Evolutionary conservation across 30 jellyfish, hydroid and myxozoan species (phyloP).

Genomic region (Turritopsis rubra): DNA sequence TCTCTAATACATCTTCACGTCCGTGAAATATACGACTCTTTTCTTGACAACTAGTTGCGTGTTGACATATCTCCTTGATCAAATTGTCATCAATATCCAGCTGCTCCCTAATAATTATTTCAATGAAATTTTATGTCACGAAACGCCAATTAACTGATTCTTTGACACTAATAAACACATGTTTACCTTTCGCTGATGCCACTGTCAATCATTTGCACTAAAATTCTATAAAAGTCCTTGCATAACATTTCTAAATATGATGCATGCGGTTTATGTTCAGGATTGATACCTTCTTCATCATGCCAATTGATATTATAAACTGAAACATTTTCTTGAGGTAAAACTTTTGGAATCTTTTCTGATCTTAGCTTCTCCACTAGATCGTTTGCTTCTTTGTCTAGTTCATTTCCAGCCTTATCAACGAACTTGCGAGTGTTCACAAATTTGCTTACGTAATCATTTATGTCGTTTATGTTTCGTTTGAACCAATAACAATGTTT

Average conservation of each 20-base stretch:
- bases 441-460: conserved; percentile 29
- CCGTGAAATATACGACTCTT: conserved; percentile 64
- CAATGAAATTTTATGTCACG: neutral
- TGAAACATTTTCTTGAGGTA: conserved; percentile 36
- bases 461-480: conserved; percentile 52
- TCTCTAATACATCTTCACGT: conserved; percentile 58
- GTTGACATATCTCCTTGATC: conserved; percentile 69
- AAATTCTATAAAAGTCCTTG: conserved; percentile 48
- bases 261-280: conserved; percentile 39
- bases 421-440: conserved; percentile 51
- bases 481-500: conserved; percentile 81
- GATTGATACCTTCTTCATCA: conserved; percentile 56
- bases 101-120: conserved; percentile 6
- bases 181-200: conserved; percentile 71
- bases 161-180: too few species aligned
- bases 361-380: conserved; percentile 36
- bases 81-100: conserved; percentile 43
- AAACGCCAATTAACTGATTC: too few species aligned
- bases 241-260: conserved; percentile 44
- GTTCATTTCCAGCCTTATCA: conserved; percentile 49
- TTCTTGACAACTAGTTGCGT: conserved; percentile 66
- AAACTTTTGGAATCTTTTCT: conserved; percentile 20
- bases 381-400: conserved; percentile 62
- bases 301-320: conserved; percentile 60
- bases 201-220: conserved; percentile 54